Base-by-base conservation (phyloP, 2,113 vertebrate species). In the Trematocara stigmaticum region DNA sequence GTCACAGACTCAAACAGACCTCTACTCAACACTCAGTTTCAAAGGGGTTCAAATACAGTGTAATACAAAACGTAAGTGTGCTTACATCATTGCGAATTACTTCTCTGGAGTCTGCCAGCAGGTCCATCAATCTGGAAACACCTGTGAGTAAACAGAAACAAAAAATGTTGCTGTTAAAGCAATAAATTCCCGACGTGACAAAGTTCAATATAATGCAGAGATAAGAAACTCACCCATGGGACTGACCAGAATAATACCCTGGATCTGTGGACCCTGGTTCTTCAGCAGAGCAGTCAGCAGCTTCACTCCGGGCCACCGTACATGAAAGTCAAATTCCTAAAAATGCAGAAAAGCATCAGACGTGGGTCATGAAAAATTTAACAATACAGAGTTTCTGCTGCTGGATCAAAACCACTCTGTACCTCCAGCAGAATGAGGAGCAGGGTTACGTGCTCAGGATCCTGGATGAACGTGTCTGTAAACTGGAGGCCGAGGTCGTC, bases 271-370 rank as follows among this genome's bases (percentile, higher is more conserved):
- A 6, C 98, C 97, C 82, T 98, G 97, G 79, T 97, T 98, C 94
- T 99, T 99, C 88, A 99, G 85, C 3, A 99, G 96, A 34, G 97
- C 97, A 2, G 98, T 99, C 49, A 99, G 95, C 7, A 99, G 95
- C 86, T 98, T 99, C 85, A 99, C 98, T 15, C 96, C 97, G 7
- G 99, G 98, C 99, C 98, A 99, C 1, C 99, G 98, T 2, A 99
- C 99, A 4, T 99, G 98, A 92, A 99, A 99, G 93, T 99, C 99
- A 96, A 99, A 99, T 47, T 99, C 99, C 99, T 99, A 87, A 11
- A 10, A 66, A 56, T 15, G 34, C 11, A 88, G 38, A 31, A 76
- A 53, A 10, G 4, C 2, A 18, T 78, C 5, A 69, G 23, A 7
- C 5, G 35, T 16, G 18, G 35, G 51, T 85, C 66, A 9, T 5